Evolutionary conservation across 2,113 vertebrate genomes (phyloP).

Genomic region (Pluvianellus socialis): DNA sequence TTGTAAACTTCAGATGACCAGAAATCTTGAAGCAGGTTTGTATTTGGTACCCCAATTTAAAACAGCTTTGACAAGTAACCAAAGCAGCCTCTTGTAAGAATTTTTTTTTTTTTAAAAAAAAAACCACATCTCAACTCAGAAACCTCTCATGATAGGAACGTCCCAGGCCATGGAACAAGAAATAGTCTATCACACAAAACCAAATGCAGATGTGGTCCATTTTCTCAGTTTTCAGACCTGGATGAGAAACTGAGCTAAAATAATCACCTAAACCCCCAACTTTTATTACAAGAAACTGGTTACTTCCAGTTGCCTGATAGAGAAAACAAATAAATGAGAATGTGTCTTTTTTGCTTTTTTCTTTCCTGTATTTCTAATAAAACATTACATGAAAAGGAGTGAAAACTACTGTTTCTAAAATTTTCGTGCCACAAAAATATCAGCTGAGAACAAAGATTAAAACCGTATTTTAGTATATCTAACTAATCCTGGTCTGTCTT

Average conservation of each 20-base stretch:
- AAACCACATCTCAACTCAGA: not conserved
- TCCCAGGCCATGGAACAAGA: not conserved
- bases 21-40: not conserved
- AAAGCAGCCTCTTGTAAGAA: not conserved
- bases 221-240: constrained; percentile 8
- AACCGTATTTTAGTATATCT: not conserved
- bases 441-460: not conserved
- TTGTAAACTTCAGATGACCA: not conserved
- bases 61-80: not conserved
- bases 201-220: not conserved
- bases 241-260: constrained; percentile 19
- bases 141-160: not conserved
- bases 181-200: not conserved
- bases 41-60: not conserved
- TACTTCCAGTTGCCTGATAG: not conserved
- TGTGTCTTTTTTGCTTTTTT: not conserved
- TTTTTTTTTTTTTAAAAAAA: not conserved
- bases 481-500: not conserved
- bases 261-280: not conserved
- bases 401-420: not conserved
- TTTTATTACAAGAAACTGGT: not conserved
- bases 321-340: not conserved
- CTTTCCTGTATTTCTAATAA: not conserved
- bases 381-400: not conserved
- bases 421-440: not conserved